phyloP scores from a whole-genome alignment of 1,140 invertebrate species.

The Teleogryllus occipitalis region DNA sequence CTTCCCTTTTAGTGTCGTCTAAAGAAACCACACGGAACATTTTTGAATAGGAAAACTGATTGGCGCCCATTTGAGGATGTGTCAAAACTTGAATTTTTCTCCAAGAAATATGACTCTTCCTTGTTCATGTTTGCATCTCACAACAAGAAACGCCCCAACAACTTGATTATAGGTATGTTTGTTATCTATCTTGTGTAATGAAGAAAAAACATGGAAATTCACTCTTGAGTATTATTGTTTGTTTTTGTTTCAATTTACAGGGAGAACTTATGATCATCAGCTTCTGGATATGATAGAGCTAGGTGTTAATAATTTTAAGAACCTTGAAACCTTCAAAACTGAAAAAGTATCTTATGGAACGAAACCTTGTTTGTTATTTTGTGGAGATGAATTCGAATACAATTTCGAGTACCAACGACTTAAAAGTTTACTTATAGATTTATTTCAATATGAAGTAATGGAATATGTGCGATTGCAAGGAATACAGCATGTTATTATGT shows the following conservation, averaged over 20 bases:
- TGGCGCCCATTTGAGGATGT: slow-evolving; percentile 80
- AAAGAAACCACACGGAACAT: slow-evolving; percentile 75
- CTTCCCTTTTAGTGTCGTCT: slow-evolving; percentile 53
- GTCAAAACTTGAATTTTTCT: slow-evolving; percentile 72
- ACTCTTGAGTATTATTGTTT: neutral
- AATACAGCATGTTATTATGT: slow-evolving; percentile 85
- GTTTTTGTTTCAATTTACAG: slow-evolving; percentile 33
- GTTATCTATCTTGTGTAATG: too few species aligned
- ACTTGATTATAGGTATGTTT: slow-evolving; percentile 33
- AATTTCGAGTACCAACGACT: slow-evolving; percentile 70
- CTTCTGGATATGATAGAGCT: slow-evolving; percentile 96
- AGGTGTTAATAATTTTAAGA: slow-evolving; percentile 73
- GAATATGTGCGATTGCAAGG: slow-evolving; percentile 79
- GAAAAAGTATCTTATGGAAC: slow-evolving; percentile 70
- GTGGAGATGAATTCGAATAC: slow-evolving; percentile 85
- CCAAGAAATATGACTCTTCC: slow-evolving; percentile 76
- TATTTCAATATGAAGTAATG: slow-evolving; percentile 81
- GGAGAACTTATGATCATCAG: slow-evolving; percentile 79
- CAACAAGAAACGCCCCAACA: slow-evolving; percentile 90
- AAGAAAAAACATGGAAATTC: neutral
- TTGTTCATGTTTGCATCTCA: slow-evolving; percentile 86
- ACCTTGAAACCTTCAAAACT: slow-evolving; percentile 68
- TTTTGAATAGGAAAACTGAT: slow-evolving; percentile 73
- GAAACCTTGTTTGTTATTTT: slow-evolving; percentile 89
- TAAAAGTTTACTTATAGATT: slow-evolving; percentile 85